These are phyloP conservation scores for Trachymyrmex septentrionalis DNA, from an alignment of 1,140 invertebrate genomes.

Conservation along the genomic window DNA sequence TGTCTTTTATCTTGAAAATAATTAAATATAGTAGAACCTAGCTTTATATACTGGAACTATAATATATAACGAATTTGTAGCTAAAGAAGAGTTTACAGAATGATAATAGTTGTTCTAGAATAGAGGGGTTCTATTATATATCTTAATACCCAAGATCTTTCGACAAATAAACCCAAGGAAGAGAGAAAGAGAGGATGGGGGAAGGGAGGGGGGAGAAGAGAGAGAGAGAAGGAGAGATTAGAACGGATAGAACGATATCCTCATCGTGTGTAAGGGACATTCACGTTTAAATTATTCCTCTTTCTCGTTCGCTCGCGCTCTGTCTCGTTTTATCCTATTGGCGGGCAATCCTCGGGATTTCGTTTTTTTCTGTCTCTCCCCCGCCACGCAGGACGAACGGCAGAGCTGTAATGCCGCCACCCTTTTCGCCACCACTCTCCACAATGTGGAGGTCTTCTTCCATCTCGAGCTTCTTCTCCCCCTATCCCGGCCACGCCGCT, in stretches of 20 bases:
- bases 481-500: slow-evolving; percentile 13
- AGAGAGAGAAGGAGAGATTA: no score
- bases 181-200: no score
- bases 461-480: slow-evolving; percentile 37
- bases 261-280: slow-evolving; percentile 67
- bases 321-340: slow-evolving; percentile 25
- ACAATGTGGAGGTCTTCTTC: slow-evolving; percentile 57
- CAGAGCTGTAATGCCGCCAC: slow-evolving; percentile 68
- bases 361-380: slow-evolving; percentile 54
- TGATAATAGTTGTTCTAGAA: not conserved
- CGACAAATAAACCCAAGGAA: no score
- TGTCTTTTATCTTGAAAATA: not conserved
- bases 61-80: not conserved
- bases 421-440: slow-evolving; percentile 70
- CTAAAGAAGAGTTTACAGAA: not conserved
- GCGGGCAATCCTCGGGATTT: slow-evolving; percentile 60
- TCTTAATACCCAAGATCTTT: no score
- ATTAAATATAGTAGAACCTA: not conserved
- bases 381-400: slow-evolving; percentile 21
- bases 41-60: not conserved
- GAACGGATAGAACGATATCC: not conserved
- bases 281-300: slow-evolving; percentile 16
- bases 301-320: slow-evolving; percentile 25
- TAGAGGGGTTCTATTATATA: not conserved
- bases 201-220: no score